phyloP scores from a whole-genome alignment of 2,888 invertebrate genomes.

The Serripes groenlandicus region DNA sequence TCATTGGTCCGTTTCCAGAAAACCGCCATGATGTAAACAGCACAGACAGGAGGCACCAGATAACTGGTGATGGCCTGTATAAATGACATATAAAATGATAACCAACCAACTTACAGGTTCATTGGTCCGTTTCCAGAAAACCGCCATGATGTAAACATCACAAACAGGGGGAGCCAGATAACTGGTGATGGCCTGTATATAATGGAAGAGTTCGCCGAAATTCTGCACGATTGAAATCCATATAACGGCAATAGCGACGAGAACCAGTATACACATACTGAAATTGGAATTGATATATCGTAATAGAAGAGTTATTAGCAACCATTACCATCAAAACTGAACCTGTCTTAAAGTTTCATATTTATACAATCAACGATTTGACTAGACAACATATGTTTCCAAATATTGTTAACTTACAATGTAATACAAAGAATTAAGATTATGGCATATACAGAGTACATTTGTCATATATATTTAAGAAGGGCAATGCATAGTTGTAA shows the following conservation, averaged over 20 bases:
- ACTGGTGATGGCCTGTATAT: constrained; percentile 88
- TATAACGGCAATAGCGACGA: constrained; percentile 83
- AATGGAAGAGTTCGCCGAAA: constrained; percentile 88
- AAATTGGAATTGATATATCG: constrained; percentile 87
- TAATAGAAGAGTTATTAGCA: constrained; percentile 80
- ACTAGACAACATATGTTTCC: too few relatives aligned
- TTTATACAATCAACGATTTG: too few relatives aligned
- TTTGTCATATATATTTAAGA: too few relatives aligned
- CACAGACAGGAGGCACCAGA: constrained; percentile 88
- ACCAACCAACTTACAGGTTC: constrained; percentile 87
- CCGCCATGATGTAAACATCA: constrained; percentile 87
- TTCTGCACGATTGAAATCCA: constrained; percentile 88
- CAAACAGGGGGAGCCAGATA: constrained; percentile 88
- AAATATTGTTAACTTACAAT: too few relatives aligned
- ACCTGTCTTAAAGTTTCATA: too few relatives aligned
- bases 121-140: constrained; percentile 87
- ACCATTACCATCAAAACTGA: constrained; percentile 84
- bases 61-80: constrained; percentile 88
- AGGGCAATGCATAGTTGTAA: too few relatives aligned
- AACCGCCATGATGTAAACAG: constrained; percentile 87
- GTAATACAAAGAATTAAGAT: too few relatives aligned
- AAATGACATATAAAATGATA: too few relatives aligned
- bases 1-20: constrained; percentile 88
- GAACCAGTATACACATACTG: constrained; percentile 82
- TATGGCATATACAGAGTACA: too few relatives aligned